These are phyloP conservation scores for Drosophila gunungcola DNA, from an alignment of 1,140 invertebrate genomes.

Conservation along the genomic window DNA sequence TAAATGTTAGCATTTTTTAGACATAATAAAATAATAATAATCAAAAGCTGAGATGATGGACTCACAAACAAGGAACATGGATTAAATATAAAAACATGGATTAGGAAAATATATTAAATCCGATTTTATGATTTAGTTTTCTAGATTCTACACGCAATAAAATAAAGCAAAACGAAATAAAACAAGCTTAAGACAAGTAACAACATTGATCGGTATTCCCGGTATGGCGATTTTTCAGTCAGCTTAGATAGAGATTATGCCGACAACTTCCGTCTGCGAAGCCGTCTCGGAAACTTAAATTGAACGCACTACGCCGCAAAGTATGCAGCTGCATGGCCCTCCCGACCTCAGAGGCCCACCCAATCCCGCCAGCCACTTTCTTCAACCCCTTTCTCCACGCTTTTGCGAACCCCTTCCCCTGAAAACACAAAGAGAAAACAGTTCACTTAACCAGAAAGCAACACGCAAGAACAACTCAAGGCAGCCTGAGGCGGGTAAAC, in stretches of 20 bases:
- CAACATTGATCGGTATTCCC: slow-evolving; percentile 14
- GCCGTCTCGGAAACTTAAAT: slow-evolving; percentile 42
- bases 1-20: too few species aligned
- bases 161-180: neutral
- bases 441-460: slow-evolving; percentile 78
- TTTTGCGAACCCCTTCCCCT: neutral
- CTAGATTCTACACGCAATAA: neutral
- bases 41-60: too few species aligned
- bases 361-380: neutral
- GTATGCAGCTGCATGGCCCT: slow-evolving; percentile 26
- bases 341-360: neutral
- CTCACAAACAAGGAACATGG: too few species aligned
- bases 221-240: slow-evolving; percentile 31
- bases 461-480: slow-evolving; percentile 68
- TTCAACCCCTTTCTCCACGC: neutral
- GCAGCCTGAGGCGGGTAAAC: slow-evolving; percentile 58
- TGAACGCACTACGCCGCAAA: slow-evolving; percentile 42
- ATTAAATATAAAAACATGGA: too few species aligned
- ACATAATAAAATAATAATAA: too few species aligned
- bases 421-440: slow-evolving; percentile 47
- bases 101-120: neutral
- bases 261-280: slow-evolving; percentile 9
- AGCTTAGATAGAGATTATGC: slow-evolving; percentile 39
- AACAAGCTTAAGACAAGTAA: neutral
- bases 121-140: neutral